A percentile compares a stretch with the other conserved stretches of the same genome.
Evolutionary conservation across 2,113 vertebrate species (phyloP).

Genomic region (Myanophis thanlyinensis): DNA sequence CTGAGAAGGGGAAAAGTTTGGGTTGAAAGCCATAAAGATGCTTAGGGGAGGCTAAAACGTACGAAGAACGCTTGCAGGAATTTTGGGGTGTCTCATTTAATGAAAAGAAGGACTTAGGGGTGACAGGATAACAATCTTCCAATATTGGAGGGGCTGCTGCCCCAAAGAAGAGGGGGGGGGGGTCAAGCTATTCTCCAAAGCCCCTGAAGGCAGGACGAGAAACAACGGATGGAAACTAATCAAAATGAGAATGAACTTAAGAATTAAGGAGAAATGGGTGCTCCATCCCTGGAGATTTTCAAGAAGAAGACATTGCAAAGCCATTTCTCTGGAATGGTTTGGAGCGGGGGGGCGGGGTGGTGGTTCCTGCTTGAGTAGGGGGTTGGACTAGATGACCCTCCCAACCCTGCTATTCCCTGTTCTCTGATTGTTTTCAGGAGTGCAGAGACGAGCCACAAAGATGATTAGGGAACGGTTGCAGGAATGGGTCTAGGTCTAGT

Average conservation of each 20-base stretch:
- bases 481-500: too few relatives aligned
- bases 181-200: neutral
- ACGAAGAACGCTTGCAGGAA: accelerated
- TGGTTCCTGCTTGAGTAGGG: too few relatives aligned
- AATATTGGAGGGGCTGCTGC: neutral
- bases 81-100: too few relatives aligned
- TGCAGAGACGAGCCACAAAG: neutral
- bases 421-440: too few relatives aligned
- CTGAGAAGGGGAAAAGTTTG: neutral
- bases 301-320: too few relatives aligned
- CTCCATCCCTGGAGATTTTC: too few relatives aligned
- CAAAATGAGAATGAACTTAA: neutral
- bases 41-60: neutral
- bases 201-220: too few relatives aligned
- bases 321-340: too few relatives aligned
- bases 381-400: too few relatives aligned
- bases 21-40: neutral
- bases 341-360: too few relatives aligned
- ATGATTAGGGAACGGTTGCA: neutral
- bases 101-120: neutral
- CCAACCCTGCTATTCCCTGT: too few relatives aligned
- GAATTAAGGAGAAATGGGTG: neutral
- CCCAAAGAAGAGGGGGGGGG: neutral
- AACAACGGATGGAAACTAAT: accelerated
- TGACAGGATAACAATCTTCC: neutral